Conservation (phyloP, 2,113 vertebrate genomes). For the Aphyosemion australe region DNA sequence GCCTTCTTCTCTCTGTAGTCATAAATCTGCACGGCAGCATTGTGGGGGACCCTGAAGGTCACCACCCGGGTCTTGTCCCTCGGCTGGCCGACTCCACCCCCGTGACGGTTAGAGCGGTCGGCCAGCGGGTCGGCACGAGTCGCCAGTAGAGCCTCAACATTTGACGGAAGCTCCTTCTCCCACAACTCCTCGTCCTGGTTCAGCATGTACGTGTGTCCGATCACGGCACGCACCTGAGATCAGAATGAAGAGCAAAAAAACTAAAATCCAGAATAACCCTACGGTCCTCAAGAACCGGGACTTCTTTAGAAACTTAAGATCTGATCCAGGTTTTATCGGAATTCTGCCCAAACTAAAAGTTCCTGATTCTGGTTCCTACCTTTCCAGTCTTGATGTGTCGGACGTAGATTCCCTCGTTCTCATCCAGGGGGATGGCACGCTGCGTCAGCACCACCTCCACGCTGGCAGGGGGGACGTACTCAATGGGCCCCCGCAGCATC, state of each 20-base stretch:
- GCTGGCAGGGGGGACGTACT: slow-evolving; percentile 84
- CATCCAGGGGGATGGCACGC: slow-evolving; percentile 84
- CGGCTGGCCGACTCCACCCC: accelerated
- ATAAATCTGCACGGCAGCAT: slow-evolving; percentile 88
- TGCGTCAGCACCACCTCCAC: slow-evolving; percentile 85
- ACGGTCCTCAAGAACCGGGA: background rate
- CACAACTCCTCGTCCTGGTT: slow-evolving; percentile 89
- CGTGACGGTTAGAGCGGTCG: slow-evolving; percentile 61
- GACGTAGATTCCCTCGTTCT: slow-evolving; percentile 92
- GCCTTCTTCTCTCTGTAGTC: slow-evolving; percentile 89
- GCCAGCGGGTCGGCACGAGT: slow-evolving; percentile 76
- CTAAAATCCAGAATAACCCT: no score
- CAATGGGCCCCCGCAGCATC: slow-evolving; percentile 89
- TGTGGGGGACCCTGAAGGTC: slow-evolving; percentile 88
- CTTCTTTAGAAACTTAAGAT: background rate
- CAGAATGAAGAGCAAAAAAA: background rate
- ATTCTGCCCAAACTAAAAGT: no score
- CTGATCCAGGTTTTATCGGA: no score
- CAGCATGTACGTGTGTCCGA: slow-evolving; percentile 90
- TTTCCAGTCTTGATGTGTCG: slow-evolving; percentile 87
- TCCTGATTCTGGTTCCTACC: slow-evolving; percentile 61
- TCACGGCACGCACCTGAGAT: slow-evolving; percentile 85
- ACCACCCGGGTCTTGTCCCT: slow-evolving; percentile 83
- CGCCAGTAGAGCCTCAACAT: slow-evolving; percentile 82
- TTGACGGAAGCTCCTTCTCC: slow-evolving; percentile 85